phyloP scores from a whole-genome alignment of 1,140 invertebrate genomes.

The Coelopa frigida region DNA sequence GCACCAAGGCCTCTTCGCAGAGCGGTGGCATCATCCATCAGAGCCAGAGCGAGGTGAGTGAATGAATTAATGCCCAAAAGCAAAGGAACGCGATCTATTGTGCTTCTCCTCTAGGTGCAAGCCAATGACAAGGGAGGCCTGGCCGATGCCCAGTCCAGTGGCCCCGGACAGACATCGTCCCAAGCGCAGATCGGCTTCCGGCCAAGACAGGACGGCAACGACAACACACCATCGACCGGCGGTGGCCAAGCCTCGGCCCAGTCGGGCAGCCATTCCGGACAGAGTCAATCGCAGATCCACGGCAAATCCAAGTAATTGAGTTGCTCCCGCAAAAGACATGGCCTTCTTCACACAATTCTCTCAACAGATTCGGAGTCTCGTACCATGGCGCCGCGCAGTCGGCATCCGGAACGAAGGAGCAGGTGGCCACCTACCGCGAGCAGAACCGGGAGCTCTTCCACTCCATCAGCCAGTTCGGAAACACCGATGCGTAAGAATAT shows the following conservation, averaged over 20 bases:
- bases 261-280: conserved; percentile 62
- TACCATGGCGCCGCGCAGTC: conserved; percentile 76
- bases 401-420: conserved; percentile 59
- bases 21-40: conserved; percentile 66
- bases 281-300: conserved; percentile 71
- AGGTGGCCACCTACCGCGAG: conserved; percentile 46
- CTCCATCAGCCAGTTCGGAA: conserved; percentile 42
- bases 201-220: conserved; percentile 53
- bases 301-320: conserved; percentile 60
- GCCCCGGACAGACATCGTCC: conserved; percentile 72
- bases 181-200: conserved; percentile 80
- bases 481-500: conserved; percentile 27
- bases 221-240: conserved; percentile 55
- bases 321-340: background rate
- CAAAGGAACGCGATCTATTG: conserved; percentile 43
- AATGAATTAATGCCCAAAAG: background rate
- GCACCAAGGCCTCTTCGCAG: conserved; percentile 64
- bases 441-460: conserved; percentile 43
- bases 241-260: conserved; percentile 70
- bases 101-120: conserved; percentile 56
- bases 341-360: background rate
- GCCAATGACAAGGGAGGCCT: conserved; percentile 70
- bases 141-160: conserved; percentile 75
- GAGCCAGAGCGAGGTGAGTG: conserved; percentile 45
- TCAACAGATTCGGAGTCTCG: conserved; percentile 60